Conservation (phyloP, 2,888 invertebrate species). For the Oscheius onirici region DNA sequence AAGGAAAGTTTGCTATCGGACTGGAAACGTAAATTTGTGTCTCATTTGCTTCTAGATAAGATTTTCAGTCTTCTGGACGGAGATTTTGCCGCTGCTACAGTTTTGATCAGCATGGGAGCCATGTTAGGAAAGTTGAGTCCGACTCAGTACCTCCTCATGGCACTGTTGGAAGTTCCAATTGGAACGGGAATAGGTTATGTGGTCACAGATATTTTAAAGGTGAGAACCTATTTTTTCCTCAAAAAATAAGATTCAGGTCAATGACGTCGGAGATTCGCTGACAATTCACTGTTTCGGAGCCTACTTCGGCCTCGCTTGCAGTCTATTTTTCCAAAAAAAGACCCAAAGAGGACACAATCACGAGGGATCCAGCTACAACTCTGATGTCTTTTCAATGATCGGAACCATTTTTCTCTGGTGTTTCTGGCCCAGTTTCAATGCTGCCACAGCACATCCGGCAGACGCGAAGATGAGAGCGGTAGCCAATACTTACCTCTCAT, state of each 20-base stretch:
- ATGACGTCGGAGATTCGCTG: slow-evolving; percentile 92
- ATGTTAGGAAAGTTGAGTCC: slow-evolving; percentile 74
- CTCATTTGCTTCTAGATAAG: not conserved
- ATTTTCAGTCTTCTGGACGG: slow-evolving; percentile 71
- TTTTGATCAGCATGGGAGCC: slow-evolving; percentile 74
- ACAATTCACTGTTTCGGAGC: slow-evolving; percentile 93
- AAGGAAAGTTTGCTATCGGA: slow-evolving; percentile 42
- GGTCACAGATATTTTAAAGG: slow-evolving; percentile 32
- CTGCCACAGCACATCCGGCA: slow-evolving; percentile 74
- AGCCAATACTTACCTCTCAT: slow-evolving; percentile 89
- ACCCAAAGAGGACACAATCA: slow-evolving; percentile 45
- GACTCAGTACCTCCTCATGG: slow-evolving; percentile 73
- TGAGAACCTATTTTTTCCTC: slow-evolving; percentile 60
- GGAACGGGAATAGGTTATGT: slow-evolving; percentile 71
- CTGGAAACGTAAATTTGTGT: slow-evolving; percentile 38
- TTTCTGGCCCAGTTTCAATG: slow-evolving; percentile 97
- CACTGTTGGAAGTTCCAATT: slow-evolving; percentile 73
- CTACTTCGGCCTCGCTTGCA: slow-evolving; percentile 89
- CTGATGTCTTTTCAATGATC: slow-evolving; percentile 93
- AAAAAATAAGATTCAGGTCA: slow-evolving; percentile 77
- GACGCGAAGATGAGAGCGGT: slow-evolving; percentile 77
- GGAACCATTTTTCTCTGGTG: slow-evolving; percentile 92
- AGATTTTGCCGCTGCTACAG: slow-evolving; percentile 74
- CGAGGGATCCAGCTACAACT: slow-evolving; percentile 83
- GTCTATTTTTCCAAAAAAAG: slow-evolving; percentile 77